These are phyloP conservation scores for Incurvaria masculella DNA, from an alignment of 2,888 invertebrate genomes.

Conservation along the genomic window DNA sequence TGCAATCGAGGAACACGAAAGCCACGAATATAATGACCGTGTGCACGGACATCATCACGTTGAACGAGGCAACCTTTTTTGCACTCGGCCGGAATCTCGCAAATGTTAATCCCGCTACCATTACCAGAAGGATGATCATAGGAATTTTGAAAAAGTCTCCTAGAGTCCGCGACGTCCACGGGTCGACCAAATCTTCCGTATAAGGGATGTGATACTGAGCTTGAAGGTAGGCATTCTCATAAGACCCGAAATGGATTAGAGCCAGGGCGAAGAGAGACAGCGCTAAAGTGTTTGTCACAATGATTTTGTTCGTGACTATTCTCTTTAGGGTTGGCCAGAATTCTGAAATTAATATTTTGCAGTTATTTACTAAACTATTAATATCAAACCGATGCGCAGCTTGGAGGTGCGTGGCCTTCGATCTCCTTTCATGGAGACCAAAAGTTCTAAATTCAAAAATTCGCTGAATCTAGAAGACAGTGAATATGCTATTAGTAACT, in stretches of 20 bases:
- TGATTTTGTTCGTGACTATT: slow-evolving; percentile 51
- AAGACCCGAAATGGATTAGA: slow-evolving; percentile 47
- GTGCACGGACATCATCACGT: slow-evolving; percentile 35
- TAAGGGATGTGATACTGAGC: slow-evolving; percentile 55
- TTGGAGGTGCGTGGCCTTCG: too few relatives aligned
- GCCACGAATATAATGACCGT: slow-evolving; percentile 41
- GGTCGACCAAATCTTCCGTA: slow-evolving; percentile 49
- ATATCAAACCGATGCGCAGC: too few relatives aligned
- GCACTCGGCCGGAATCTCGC: slow-evolving; percentile 47
- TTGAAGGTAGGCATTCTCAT: slow-evolving; percentile 56
- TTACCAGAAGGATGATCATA: slow-evolving; percentile 45
- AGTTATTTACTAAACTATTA: too few relatives aligned
- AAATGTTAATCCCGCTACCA: slow-evolving; percentile 53
- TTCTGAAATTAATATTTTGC: slow-evolving; percentile 17
- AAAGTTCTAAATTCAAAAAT: too few relatives aligned
- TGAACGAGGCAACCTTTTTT: slow-evolving; percentile 46
- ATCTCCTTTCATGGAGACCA: too few relatives aligned
- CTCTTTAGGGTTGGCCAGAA: slow-evolving; percentile 48
- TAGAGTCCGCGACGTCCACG: slow-evolving; percentile 48
- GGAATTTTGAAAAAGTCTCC: slow-evolving; percentile 55
- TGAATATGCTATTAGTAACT: too few relatives aligned
- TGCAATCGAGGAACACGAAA: slow-evolving; percentile 42
- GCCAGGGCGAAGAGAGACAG: slow-evolving; percentile 50
- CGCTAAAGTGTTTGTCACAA: slow-evolving; percentile 49
- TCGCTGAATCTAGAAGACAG: too few relatives aligned